Evolutionary conservation across 2,113 vertebrate genomes (phyloP).

Genomic region (Cyprinodon variegatus): DNA sequence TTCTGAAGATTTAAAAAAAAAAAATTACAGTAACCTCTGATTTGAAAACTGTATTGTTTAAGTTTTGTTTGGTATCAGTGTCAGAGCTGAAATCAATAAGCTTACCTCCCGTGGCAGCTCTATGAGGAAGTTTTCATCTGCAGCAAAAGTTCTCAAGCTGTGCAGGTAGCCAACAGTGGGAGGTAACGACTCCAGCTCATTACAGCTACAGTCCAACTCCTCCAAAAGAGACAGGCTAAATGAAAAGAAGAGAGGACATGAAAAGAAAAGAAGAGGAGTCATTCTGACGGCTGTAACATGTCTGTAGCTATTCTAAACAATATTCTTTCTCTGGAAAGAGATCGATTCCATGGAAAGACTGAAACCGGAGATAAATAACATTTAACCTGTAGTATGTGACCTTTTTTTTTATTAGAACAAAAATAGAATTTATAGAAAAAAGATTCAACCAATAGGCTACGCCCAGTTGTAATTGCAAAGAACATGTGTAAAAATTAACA

Average conservation of each 20-base stretch:
- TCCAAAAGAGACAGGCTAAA: conserved; percentile 94
- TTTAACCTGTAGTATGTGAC: not conserved
- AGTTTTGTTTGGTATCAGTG: not conserved
- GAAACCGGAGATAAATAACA: conserved; percentile 24
- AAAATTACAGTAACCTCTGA: not conserved
- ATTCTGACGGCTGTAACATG: conserved; percentile 7
- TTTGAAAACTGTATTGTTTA: not conserved
- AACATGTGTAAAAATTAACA: not conserved
- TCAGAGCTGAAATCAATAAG: not conserved
- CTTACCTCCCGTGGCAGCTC: conserved; percentile 93
- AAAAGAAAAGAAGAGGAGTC: conserved; percentile 22
- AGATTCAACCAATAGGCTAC: not conserved
- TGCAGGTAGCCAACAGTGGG: conserved; percentile 94
- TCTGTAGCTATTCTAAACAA: not conserved
- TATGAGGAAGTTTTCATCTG: conserved; percentile 95
- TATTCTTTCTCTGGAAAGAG: not conserved
- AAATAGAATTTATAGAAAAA: not conserved
- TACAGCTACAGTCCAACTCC: conserved; percentile 98
- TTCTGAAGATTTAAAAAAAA: not conserved
- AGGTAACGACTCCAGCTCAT: conserved; percentile 94
- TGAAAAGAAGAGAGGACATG: conserved; percentile 27
- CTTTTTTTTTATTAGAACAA: not conserved
- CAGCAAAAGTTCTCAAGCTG: conserved; percentile 92
- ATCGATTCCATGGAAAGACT: conserved; percentile 34
- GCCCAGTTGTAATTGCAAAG: not conserved